These are phyloP conservation scores for Clarias laeviceps DNA, from an alignment of 2,797 vertebrate genomes.

Conservation along the genomic window DNA sequence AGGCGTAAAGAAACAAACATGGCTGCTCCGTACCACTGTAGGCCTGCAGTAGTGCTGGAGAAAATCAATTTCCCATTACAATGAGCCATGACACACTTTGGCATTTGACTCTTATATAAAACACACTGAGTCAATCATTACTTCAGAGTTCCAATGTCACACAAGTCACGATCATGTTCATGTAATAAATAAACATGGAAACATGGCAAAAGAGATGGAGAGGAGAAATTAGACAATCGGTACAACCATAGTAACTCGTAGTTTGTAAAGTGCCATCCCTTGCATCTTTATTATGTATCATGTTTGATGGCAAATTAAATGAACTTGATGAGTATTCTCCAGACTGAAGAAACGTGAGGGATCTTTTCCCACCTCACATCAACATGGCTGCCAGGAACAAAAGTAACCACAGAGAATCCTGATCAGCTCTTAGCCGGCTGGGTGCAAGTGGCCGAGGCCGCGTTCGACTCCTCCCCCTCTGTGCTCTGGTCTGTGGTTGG, in stretches of 20 bases:
- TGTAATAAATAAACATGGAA: constrained; percentile 53
- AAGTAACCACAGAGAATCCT: constrained; percentile 55
- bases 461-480: constrained; percentile 80
- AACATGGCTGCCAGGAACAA: constrained; percentile 48
- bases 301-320: constrained; percentile 51
- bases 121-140: constrained; percentile 57
- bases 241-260: constrained; percentile 32
- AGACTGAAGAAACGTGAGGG: constrained; percentile 62
- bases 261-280: constrained; percentile 72
- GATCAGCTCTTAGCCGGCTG: constrained; percentile 95
- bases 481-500: constrained; percentile 87
- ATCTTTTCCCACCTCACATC: constrained; percentile 55
- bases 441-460: constrained; percentile 76
- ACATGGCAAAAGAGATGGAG: constrained; percentile 45
- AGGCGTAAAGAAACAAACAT: constrained; percentile 75
- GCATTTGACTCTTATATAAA: constrained; percentile 79
- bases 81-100: constrained; percentile 83
- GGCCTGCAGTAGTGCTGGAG: constrained; percentile 82
- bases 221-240: constrained; percentile 52
- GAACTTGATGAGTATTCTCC: constrained; percentile 47
- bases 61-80: constrained; percentile 67
- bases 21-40: constrained; percentile 65
- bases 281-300: constrained; percentile 62
- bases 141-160: constrained; percentile 47
- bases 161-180: constrained; percentile 15